Conservation (phyloP, 1,140 invertebrate genomes). For the Phymorhynchus buccinoides region DNA sequence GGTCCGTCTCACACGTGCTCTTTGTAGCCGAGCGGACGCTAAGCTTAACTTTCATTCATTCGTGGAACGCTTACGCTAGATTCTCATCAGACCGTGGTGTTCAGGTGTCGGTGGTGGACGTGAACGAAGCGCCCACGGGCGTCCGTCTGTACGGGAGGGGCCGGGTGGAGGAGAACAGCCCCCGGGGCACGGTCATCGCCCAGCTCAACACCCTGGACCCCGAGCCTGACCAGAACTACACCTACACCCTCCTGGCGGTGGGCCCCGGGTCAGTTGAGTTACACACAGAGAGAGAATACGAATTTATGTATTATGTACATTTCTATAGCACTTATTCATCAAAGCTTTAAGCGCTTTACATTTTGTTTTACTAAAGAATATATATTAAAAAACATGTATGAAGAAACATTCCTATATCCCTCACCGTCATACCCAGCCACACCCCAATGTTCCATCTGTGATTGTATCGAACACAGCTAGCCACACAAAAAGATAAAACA, state of each 20-base stretch:
- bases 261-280: slow-evolving; percentile 49
- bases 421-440: too few species aligned
- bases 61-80: too few species aligned
- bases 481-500: not conserved
- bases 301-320: not conserved
- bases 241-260: slow-evolving; percentile 51
- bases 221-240: slow-evolving; percentile 60
- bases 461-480: too few species aligned
- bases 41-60: too few species aligned
- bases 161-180: slow-evolving; percentile 54
- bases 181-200: slow-evolving; percentile 49
- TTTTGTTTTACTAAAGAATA: too few species aligned
- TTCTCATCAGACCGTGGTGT: too few species aligned
- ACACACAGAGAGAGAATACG: not conserved
- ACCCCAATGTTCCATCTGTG: too few species aligned
- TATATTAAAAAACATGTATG: not conserved
- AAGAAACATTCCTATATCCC: not conserved
- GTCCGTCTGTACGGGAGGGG: slow-evolving; percentile 52
- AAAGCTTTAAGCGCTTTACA: too few species aligned
- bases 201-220: slow-evolving; percentile 56
- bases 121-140: slow-evolving; percentile 58
- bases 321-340: too few species aligned
- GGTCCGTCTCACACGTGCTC: too few species aligned
- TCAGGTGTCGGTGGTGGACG: slow-evolving; percentile 58
- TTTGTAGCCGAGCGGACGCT: too few species aligned